Conservation (phyloP, 2,888 invertebrate species). For the Clostera curtula region DNA sequence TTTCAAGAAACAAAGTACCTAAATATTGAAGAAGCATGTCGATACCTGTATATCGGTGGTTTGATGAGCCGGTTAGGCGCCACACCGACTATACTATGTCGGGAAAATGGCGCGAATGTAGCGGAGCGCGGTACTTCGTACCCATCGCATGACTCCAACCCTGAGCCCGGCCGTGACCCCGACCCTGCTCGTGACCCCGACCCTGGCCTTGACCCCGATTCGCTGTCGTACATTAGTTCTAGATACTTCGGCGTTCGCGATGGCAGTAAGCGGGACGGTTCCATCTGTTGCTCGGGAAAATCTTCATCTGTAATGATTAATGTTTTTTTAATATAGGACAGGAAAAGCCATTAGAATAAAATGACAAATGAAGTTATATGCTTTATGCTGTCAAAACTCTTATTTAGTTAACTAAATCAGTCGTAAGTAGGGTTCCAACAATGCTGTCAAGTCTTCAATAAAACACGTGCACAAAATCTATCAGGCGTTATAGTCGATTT, state of each 20-base stretch:
- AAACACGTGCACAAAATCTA: no score
- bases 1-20: no score
- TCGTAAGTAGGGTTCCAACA: no score
- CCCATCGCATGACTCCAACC: slow-evolving; percentile 58
- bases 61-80: slow-evolving; percentile 53
- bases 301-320: slow-evolving; percentile 67
- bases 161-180: slow-evolving; percentile 40
- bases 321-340: no score
- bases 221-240: slow-evolving; percentile 78
- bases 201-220: slow-evolving; percentile 47
- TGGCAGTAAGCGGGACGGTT: slow-evolving; percentile 53
- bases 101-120: slow-evolving; percentile 33
- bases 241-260: slow-evolving; percentile 76
- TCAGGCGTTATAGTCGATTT: no score
- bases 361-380: no score
- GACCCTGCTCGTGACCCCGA: slow-evolving; percentile 38
- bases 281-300: slow-evolving; percentile 54
- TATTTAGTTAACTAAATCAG: no score
- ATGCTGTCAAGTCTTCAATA: no score
- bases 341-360: no score
- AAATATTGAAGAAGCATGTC: no score
- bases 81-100: slow-evolving; percentile 62
- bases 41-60: slow-evolving; percentile 42
- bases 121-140: slow-evolving; percentile 77
- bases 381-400: no score